phyloP scores from a whole-genome alignment of 2,113 vertebrate species.

The Salvator merianae region DNA sequence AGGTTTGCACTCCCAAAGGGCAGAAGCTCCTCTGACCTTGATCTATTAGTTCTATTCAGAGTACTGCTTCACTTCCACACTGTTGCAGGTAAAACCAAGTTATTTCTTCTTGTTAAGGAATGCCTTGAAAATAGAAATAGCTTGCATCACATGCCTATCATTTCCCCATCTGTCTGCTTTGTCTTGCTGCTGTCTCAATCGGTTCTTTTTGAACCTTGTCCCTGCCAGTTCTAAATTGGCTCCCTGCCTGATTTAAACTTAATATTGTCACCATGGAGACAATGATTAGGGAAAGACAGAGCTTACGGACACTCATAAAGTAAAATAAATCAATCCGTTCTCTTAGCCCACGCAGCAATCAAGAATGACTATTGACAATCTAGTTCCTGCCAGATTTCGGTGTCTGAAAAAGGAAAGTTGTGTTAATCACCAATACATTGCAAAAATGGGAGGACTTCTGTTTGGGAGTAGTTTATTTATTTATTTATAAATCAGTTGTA shows the following conservation, averaged over 20 bases:
- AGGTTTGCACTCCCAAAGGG: no score
- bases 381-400: neutral
- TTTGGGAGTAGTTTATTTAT: neutral
- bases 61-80: no score
- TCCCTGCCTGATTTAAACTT: neutral
- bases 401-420: neutral
- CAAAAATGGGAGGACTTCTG: neutral
- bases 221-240: neutral
- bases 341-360: neutral
- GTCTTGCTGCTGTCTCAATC: neutral
- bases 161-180: neutral
- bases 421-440: neutral
- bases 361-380: neutral
- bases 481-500: neutral
- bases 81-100: neutral
- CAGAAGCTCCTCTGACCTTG: no score
- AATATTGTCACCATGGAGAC: slow-evolving; percentile 10
- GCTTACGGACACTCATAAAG: neutral
- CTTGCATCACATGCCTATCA: neutral
- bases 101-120: no score
- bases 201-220: neutral
- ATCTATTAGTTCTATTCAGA: no score
- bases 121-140: neutral
- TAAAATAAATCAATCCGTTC: neutral
- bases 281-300: neutral